Evolutionary conservation across 2,797 vertebrate species (phyloP).

Genomic region (Tamandua tetradactyla): DNA sequence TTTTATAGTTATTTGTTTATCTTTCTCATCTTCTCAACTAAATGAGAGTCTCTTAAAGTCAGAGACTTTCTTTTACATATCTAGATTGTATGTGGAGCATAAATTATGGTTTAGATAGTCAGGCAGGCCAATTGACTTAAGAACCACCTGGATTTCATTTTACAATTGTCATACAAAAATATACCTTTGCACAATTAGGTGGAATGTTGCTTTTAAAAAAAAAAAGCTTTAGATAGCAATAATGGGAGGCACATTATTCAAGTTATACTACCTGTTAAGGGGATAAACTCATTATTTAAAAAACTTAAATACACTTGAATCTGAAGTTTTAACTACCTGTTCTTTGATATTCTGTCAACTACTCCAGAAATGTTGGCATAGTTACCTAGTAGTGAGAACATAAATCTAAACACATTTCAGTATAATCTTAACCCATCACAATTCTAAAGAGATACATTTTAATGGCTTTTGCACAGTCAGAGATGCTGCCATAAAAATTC

Average conservation of each 20-base stretch:
- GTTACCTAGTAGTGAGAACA: not conserved
- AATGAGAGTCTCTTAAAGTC: not conserved
- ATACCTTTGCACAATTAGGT: not conserved
- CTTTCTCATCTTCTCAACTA: not conserved
- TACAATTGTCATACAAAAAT: not conserved
- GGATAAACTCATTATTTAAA: not conserved
- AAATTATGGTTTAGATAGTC: not conserved
- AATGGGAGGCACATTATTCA: not conserved
- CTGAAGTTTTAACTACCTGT: not conserved
- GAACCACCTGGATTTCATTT: slow-evolving; percentile 14
- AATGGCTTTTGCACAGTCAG: not conserved
- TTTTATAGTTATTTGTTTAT: not conserved
- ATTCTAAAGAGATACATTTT: not conserved
- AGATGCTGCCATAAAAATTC: not conserved
- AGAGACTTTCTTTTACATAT: not conserved
- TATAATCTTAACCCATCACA: not conserved
- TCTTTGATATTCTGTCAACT: slow-evolving; percentile 4
- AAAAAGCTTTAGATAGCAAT: not conserved
- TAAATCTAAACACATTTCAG: not conserved
- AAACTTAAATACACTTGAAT: not conserved
- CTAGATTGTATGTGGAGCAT: not conserved
- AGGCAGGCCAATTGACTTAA: not conserved
- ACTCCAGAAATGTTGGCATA: not conserved
- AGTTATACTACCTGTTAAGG: not conserved
- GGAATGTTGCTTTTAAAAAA: not conserved